Evolutionary conservation across 1,140 invertebrate genomes (phyloP), one percentile per base, ranked within the genome.

Genomic region (Euschistus heros): DNA sequence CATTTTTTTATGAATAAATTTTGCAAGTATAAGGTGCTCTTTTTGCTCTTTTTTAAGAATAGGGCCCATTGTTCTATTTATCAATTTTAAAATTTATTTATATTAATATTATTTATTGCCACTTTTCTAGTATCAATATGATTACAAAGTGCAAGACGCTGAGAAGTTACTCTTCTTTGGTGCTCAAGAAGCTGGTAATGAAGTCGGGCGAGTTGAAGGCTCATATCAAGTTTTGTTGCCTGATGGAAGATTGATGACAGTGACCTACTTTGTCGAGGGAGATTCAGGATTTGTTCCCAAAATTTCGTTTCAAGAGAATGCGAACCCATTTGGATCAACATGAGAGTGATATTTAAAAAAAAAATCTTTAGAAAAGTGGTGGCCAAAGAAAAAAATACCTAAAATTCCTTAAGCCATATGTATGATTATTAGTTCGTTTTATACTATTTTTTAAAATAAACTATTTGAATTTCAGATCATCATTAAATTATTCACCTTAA

Each of bases 81-180:
- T 46, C n/a, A 10, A 10, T 10, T n/a, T 46, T n/a, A 13, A n/a
- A 46, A 10, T 37, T 37, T 6, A 37, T 37, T 10, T 52, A 17
- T 52, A 20, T 4, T 52, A 2, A 6, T 5, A 20, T 52, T 10
- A 13, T 6, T 37, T 6, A 37, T 37, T 37, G 10, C 13, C 13
- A 10, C 10, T 37, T 37, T 63, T 63, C 4, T 76, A 85, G 83
- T 86, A 86, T 68, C 79, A 85, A 72, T 87, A 82, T 74, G 79
- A 85, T 74, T 87, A 84, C 70, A 82, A 84, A 73, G 84, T 86
- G n/a, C 83, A 86, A 72, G 84, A 86, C 72, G 79, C 79, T 66
- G 79, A 82, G 67, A 82, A 82, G 63, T 75, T 80, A 63, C 77
- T 82, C 20, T 84, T 81, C 74, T 85, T 82, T 72, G 84, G 84